Percentiles rank a stretch among this genome's conserved stretches.
Evolutionary conservation across 2,888 invertebrate species (phyloP).

Genomic region (Bugulina stolonifera): DNA sequence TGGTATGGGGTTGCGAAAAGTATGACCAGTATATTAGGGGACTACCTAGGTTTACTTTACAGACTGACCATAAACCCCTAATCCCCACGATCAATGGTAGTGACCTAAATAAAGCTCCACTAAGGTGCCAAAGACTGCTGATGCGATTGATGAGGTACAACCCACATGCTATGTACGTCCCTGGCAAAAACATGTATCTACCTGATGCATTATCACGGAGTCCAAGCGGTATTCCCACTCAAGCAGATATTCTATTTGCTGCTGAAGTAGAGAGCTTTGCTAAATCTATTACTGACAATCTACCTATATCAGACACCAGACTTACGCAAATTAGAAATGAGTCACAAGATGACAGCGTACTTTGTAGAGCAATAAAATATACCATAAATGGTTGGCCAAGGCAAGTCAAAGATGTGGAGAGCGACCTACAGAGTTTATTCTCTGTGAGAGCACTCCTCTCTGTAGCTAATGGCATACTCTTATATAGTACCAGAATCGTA

Average conservation of each 20-base stretch:
- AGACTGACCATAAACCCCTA: slow-evolving; percentile 6
- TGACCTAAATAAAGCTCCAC: background rate
- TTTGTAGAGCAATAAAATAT: background rate
- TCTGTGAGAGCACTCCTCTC: background rate
- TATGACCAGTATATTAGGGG: background rate
- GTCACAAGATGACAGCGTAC: background rate
- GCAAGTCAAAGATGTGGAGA: background rate
- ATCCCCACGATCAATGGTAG: background rate
- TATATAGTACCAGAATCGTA: background rate
- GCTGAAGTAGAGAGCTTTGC: background rate
- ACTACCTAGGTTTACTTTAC: background rate
- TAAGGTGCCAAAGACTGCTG: background rate
- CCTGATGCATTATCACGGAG: background rate
- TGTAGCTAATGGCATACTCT: background rate
- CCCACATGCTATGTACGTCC: background rate
- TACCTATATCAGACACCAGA: background rate
- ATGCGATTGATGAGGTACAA: slow-evolving; percentile 8
- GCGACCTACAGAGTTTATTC: background rate
- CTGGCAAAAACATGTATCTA: background rate
- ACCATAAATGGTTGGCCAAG: slow-evolving; percentile 5
- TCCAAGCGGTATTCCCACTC: background rate
- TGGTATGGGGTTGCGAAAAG: slow-evolving; percentile 3
- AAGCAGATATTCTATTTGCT: background rate
- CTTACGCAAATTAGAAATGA: background rate
- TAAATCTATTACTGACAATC: no score